These are phyloP conservation scores for Lepidostoma basale DNA, from an alignment of 1,140 invertebrate genomes.

Conservation along the genomic window DNA sequence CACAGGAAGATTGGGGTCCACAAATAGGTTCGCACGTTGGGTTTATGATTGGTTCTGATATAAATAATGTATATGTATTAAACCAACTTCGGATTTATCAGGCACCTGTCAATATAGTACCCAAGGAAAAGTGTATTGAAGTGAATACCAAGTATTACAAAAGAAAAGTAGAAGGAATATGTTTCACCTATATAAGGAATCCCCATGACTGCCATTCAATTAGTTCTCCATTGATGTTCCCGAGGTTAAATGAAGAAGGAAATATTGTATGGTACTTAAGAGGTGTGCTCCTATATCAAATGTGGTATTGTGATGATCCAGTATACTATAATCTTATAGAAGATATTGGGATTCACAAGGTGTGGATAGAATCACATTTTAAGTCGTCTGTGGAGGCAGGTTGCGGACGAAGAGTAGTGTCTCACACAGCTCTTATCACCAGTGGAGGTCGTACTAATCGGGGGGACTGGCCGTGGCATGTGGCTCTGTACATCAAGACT, in stretches of 20 bases:
- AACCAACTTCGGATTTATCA: slow-evolving; percentile 30
- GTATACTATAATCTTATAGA: neutral
- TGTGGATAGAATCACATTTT: slow-evolving; percentile 40
- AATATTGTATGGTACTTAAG: slow-evolving; percentile 38
- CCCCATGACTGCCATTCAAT: slow-evolving; percentile 27
- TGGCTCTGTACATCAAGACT: slow-evolving; percentile 18
- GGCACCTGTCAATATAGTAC: slow-evolving; percentile 21
- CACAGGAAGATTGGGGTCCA: slow-evolving; percentile 16
- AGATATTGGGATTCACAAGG: slow-evolving; percentile 9
- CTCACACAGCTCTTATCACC: slow-evolving; percentile 26
- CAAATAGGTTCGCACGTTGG: slow-evolving; percentile 25
- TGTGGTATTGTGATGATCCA: slow-evolving; percentile 9
- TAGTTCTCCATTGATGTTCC: slow-evolving; percentile 38
- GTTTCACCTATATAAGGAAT: slow-evolving; percentile 1
- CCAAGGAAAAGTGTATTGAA: slow-evolving; percentile 3
- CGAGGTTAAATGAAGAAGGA: slow-evolving; percentile 31
- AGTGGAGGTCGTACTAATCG: slow-evolving; percentile 9
- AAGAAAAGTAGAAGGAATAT: neutral
- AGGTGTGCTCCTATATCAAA: slow-evolving; percentile 6
- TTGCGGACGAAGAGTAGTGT: slow-evolving; percentile 27
- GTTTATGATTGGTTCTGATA: slow-evolving; percentile 31
- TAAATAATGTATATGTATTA: neutral
- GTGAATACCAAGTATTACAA: neutral
- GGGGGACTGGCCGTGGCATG: slow-evolving; percentile 43
- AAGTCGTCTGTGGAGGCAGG: slow-evolving; percentile 28